phyloP scores from a whole-genome alignment of 2,888 invertebrate species.

The Stenolophus ochropezus region DNA sequence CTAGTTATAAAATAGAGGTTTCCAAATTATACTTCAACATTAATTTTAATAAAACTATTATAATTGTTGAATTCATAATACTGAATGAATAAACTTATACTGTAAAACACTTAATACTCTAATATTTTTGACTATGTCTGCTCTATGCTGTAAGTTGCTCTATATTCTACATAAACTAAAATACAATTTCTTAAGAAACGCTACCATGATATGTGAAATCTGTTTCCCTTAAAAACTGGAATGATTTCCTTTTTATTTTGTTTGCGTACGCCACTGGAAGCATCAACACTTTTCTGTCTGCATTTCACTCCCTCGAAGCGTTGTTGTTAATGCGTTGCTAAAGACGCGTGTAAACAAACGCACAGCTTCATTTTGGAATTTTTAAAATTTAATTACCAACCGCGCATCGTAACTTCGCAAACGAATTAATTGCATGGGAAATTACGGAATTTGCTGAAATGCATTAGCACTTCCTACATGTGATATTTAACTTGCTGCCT shows the following conservation, averaged over 20 bases:
- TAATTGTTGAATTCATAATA: too few species aligned
- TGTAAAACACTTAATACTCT: too few species aligned
- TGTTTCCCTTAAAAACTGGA: too few species aligned
- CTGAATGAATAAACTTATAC: too few species aligned
- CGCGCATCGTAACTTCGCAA: not conserved
- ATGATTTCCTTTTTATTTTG: not conserved
- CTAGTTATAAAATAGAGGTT: too few species aligned
- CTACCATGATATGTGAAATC: too few species aligned
- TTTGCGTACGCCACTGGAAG: not conserved
- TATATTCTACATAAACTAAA: too few species aligned
- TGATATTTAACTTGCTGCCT: constrained; percentile 10
- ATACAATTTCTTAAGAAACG: too few species aligned
- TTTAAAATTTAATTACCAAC: constrained; percentile 38
- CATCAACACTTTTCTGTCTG: not conserved
- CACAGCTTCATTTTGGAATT: constrained; percentile 43
- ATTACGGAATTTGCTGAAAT: not conserved
- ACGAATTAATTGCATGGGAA: constrained; percentile 35
- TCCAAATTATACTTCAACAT: too few species aligned
- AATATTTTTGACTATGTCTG: too few species aligned
- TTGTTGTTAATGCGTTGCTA: constrained; percentile 39
- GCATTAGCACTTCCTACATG: constrained; percentile 17
- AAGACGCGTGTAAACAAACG: constrained; percentile 33
- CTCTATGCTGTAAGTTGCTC: too few species aligned
- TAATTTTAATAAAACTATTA: too few species aligned
- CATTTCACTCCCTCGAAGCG: constrained; percentile 22